Evolutionary conservation across 2,888 invertebrate genomes (phyloP), one percentile per base, ranked within the genome.

Genomic region (Melitaea athalia): DNA sequence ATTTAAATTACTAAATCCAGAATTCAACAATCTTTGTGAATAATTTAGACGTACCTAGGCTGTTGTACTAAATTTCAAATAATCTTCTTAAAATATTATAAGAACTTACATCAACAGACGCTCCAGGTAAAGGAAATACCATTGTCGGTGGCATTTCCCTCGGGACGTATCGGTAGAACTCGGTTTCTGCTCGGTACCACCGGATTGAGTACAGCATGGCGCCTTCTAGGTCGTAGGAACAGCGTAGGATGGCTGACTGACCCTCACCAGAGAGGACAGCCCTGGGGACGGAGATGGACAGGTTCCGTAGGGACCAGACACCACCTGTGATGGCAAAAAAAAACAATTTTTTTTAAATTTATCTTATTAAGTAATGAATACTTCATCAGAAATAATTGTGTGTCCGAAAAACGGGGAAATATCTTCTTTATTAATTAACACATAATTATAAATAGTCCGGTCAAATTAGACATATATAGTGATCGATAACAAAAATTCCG

Each of bases 91-190:
- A 15, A n/a, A 15, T n/a, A 11, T 15, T 15, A 52, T 4, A 12
- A 45, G 38, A 12, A 59, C 95, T 95, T 81, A 96, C 96, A 82
- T 96, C 96, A 24, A 96, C 95, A 62, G 94, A 93, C 24, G 96
- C 94, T 61, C 95, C 95, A 0, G 94, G 94, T 65, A 95, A 85
- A 0, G 94, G 93, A 77, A 96, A 96, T 45, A 95, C 95, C 85
- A 94, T 93, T 5, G 95, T 94, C 0, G 95, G 95, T 0, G 96
- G 96, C 80, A 94, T 93, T 78, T 96, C 95, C 67, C 95, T 94
- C 6, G 96, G 96, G 71, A 95, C 95, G 81, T 93, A 96, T 78
- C 96, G 93, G 88, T 96, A 96, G 92, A 96, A 96, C 88, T 96
- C 96, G 7, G 94, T 93, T 73, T 95, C 94, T 5, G 95, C 95